Base-by-base conservation (phyloP, 2,888 invertebrate species). In the Hypomecis atomaria region DNA sequence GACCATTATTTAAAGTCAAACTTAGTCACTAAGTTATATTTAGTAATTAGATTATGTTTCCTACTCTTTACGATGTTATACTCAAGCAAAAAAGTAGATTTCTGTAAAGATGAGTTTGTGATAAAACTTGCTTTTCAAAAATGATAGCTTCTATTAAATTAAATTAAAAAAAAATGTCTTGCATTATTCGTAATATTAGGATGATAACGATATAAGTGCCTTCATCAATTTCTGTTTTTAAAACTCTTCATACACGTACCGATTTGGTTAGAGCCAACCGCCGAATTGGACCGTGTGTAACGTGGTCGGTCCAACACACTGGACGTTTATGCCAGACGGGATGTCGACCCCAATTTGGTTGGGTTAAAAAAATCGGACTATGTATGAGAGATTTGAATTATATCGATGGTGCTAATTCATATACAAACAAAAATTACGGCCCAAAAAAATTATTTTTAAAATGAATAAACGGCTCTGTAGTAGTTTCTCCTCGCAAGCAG, bases 361-460 rank as follows among this genome's bases (percentile, higher is more conserved):
- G 3, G 23, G 23, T 23, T 23, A 23, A 23, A 1, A 2, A 23
- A 23, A 23, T 23, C 23, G 23, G 23, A 23, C 1, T 3, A 3
- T 23, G 23, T 23, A 23, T 23, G 23, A 23, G 23, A 3, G 23
- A 40, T 2, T 13, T 11, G 13, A 57, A 42, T 44, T n/a, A 13
- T 48, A 42, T 70, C 61, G 61, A 71, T 70, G 71, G 69, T 75
- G 72, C 70, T 72, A 59, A 64, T 62, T 72, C 65, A 68, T n/a
- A n/a, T n/a, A n/a, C n/a, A n/a, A n/a, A n/a, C n/a, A n/a, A n/a
- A n/a, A n/a, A n/a, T n/a, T n/a, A n/a, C n/a, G n/a, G n/a, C n/a
- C n/a, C n/a, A n/a, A n/a, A n/a, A n/a, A n/a, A n/a, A n/a, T n/a
- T n/a, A n/a, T n/a, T n/a, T n/a, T n/a, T n/a, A n/a, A n/a, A n/a